phyloP scores from a whole-genome alignment of 23 tunicate genomes.

The Clavelina lepadiformis region DNA sequence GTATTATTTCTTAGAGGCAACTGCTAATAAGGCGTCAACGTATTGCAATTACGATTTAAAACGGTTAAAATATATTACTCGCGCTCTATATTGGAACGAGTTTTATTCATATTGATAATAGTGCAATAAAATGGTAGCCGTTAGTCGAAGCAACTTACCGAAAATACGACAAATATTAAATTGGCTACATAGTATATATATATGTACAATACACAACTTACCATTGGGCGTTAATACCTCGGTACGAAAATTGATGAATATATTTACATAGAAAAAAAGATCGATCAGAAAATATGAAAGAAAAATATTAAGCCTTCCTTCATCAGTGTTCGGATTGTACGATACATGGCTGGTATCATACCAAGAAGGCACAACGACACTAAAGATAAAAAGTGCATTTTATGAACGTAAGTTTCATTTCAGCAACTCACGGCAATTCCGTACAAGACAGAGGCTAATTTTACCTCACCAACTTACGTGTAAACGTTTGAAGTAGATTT shows the following conservation, averaged over 20 bases:
- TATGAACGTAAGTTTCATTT: neutral
- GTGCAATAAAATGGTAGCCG: too few species aligned
- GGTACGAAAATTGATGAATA: constrained; percentile 57
- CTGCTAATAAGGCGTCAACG: too few species aligned
- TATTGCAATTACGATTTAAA: too few species aligned
- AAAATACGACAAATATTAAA: too few species aligned
- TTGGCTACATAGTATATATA: too few species aligned
- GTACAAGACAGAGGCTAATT: neutral
- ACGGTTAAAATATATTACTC: too few species aligned
- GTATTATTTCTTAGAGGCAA: too few species aligned
- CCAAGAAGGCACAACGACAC: constrained; percentile 53
- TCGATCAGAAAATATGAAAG: constrained; percentile 58
- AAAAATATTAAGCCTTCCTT: constrained; percentile 37
- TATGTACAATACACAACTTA: constrained; percentile 6
- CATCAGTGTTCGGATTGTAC: constrained; percentile 26
- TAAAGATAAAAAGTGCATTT: neutral
- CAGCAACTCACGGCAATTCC: neutral
- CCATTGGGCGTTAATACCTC: constrained; percentile 65
- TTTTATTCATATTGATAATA: too few species aligned
- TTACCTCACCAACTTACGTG: constrained; percentile 1
- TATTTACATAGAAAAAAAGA: constrained; percentile 54
- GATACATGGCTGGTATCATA: constrained; percentile 52
- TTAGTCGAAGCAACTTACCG: too few species aligned
- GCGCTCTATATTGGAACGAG: too few species aligned
- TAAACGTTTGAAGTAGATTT: constrained; percentile 1